Base-by-base conservation (phyloP, 2,113 vertebrate genomes). In the Nansenia antarctica region DNA sequence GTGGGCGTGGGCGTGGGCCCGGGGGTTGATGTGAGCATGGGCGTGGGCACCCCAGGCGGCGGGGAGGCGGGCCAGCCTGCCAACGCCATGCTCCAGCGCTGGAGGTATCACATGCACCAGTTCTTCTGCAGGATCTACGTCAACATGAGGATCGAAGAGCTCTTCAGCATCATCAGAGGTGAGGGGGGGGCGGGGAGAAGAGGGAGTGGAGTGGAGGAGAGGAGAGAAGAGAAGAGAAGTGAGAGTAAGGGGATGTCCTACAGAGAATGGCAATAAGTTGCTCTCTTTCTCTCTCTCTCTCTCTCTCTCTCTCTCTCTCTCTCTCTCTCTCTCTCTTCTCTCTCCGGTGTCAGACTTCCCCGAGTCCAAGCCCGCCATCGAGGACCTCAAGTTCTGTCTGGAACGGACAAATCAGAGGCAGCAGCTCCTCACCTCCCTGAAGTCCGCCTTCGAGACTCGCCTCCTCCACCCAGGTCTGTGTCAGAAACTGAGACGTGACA, bases 81-180 rank as follows among this genome's bases (percentile, higher is more conserved):
- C 20, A 77, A 74, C 62, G 65, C 86, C 45, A 87, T 92, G 1
- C 70, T 99, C 79, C 95, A 93, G 60, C 95, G 95, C 47, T 99
- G 98, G 98, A 90, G 95, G 3, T 96, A 95, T 80, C 96, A 98
- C 0, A 95, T 97, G 85, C 96, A 98, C 60, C 91, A 95, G 81
- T 99, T 98, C 83, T 98, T 99, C 89, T 99, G 97, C 84, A 93
- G 94, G 70, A 94, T 95, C 81, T 99, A 98, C 0, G 96, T 98
- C 64, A 93, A 94, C 88, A 95, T 99, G 93, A 92, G 97, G 85
- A 98, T 99, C 0, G 95, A 98, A 20, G 98, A 99, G 82, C 95
- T 99, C 32, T 99, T 99, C 92, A 95, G 95, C 82, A 96, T 99
- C 69, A 96, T 99, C 82, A 92, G 97, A 88, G 98, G 98, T 98